These are phyloP conservation scores for Ceratotherium simum DNA, from an alignment of 2,113 vertebrate genomes.

Conservation along the genomic window DNA sequence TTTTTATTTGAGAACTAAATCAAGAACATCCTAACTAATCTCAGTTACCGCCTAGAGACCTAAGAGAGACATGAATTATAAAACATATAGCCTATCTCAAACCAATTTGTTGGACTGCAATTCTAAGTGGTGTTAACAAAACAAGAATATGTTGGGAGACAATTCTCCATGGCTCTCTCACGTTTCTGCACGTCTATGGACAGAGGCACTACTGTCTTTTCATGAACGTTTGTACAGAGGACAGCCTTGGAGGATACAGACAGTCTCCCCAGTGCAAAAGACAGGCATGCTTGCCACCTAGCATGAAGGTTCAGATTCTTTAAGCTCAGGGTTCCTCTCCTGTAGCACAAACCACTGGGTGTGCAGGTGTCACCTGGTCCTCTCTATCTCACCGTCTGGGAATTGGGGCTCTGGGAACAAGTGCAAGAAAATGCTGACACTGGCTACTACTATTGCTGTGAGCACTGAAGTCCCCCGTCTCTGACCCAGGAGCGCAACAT, in stretches of 20 bases:
- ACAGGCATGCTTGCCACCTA: background rate
- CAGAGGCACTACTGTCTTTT: background rate
- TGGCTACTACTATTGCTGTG: too few species aligned
- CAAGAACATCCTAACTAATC: background rate
- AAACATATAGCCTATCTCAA: background rate
- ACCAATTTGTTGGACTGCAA: background rate
- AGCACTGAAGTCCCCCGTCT: background rate
- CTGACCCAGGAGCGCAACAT: background rate
- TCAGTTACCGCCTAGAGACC: background rate
- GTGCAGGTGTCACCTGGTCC: accelerated
- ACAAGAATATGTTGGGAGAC: background rate
- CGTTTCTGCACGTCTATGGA: background rate
- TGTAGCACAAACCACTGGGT: background rate
- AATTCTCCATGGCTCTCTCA: background rate
- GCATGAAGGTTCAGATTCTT: background rate
- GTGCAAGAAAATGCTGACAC: background rate
- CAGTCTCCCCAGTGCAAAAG: background rate
- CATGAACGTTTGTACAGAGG: background rate
- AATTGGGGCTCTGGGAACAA: background rate
- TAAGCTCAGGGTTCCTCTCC: background rate
- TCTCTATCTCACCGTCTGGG: too few species aligned
- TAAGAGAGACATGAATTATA: background rate
- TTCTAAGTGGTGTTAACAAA: background rate
- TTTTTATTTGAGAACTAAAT: constrained; percentile 3
- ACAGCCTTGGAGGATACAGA: background rate